Evolutionary conservation across 2,888 invertebrate species (phyloP).

Genomic region (Stenchaetothrips biformis): DNA sequence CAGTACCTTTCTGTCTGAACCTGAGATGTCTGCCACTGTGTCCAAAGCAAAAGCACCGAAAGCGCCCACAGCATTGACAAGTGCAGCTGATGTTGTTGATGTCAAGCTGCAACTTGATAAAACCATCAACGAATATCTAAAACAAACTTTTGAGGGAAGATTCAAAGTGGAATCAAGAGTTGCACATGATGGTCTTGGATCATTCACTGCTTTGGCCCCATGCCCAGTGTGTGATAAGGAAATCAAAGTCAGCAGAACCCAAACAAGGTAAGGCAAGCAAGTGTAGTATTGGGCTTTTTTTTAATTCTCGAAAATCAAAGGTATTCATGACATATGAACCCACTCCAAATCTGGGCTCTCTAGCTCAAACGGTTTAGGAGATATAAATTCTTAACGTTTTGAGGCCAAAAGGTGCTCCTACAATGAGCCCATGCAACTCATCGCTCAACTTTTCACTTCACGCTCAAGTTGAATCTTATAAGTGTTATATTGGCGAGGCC

Average conservation of each 20-base stretch:
- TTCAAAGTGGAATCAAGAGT: background rate
- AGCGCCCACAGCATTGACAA: background rate
- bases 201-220: background rate
- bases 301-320: background rate
- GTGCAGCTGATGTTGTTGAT: background rate
- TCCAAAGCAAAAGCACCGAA: background rate
- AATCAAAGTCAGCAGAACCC: background rate
- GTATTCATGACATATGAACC: too few species aligned
- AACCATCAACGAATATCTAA: background rate
- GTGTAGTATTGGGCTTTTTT: background rate
- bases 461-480: too few species aligned
- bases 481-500: too few species aligned
- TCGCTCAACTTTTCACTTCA: too few species aligned
- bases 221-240: background rate
- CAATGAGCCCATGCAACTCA: too few species aligned
- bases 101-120: background rate
- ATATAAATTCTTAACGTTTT: too few species aligned
- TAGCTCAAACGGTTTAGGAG: too few species aligned
- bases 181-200: background rate
- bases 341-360: too few species aligned
- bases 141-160: background rate
- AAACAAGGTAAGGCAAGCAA: background rate
- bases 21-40: background rate
- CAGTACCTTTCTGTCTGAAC: background rate
- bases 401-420: too few species aligned